Evolutionary conservation across 2,888 invertebrate genomes (phyloP).

Genomic region (Deilephila porcellus): DNA sequence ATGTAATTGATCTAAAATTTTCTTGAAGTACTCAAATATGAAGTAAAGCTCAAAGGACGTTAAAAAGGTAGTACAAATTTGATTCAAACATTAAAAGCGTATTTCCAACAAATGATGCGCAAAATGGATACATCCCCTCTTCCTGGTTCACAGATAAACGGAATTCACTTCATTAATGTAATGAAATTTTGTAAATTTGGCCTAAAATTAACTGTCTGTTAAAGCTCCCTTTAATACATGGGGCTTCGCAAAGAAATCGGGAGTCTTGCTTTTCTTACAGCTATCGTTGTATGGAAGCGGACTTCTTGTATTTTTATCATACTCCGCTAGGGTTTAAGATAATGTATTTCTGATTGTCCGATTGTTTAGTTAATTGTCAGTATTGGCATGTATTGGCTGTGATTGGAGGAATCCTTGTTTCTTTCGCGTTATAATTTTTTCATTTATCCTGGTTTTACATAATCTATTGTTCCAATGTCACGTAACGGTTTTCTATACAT

Average conservation of each 20-base stretch:
- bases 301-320: conserved; percentile 13
- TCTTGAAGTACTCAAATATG: not conserved
- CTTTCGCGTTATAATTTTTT: no score
- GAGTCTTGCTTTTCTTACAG: conserved; percentile 41
- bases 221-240: conserved; percentile 66
- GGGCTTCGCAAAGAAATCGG: conserved; percentile 69
- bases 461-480: no score
- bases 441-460: no score
- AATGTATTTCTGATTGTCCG: not conserved
- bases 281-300: conserved; percentile 47
- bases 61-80: conserved; percentile 42
- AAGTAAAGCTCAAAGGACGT: not conserved
- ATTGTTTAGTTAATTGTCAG: not conserved
- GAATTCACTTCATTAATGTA: conserved; percentile 72
- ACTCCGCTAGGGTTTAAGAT: not conserved
- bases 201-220: conserved; percentile 72
- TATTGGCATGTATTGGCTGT: no score
- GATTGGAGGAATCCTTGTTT: no score
- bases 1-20: not conserved
- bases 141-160: conserved; percentile 60
- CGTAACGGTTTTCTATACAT: no score
- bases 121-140: conserved; percentile 44
- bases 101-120: conserved; percentile 49
- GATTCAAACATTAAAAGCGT: conserved; percentile 48
- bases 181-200: conserved; percentile 75